Evolutionary conservation across 2,888 invertebrate genomes (phyloP).

Genomic region (Tipula confusa): DNA sequence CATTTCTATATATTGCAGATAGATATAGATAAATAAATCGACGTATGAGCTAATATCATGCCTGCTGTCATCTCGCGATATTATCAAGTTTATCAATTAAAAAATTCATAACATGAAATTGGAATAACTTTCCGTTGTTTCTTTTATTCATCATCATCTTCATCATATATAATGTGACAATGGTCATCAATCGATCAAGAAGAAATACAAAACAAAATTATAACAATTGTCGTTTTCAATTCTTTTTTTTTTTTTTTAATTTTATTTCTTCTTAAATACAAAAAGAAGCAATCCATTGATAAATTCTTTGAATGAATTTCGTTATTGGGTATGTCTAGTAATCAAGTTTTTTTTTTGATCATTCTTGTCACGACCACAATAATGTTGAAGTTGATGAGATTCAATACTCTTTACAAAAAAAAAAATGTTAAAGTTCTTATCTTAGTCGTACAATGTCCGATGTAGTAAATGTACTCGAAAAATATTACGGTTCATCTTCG

Average conservation of each 20-base stretch:
- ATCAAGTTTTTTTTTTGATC: conserved; percentile 6
- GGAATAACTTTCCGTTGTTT: conserved; percentile 25
- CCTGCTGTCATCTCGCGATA: background rate
- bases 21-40: background rate
- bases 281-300: conserved; percentile 12
- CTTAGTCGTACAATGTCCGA: background rate
- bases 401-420: no score
- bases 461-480: no score
- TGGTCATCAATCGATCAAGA: conserved; percentile 20
- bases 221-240: conserved; percentile 8
- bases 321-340: conserved; percentile 25
- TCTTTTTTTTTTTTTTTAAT: background rate
- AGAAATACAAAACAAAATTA: background rate
- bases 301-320: conserved; percentile 25
- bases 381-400: background rate
- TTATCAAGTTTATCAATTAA: conserved; percentile 25
- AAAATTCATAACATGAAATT: conserved; percentile 25
- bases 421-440: background rate
- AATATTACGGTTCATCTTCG: no score
- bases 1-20: background rate
- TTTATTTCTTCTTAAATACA: background rate
- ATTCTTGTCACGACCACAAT: background rate
- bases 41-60: background rate
- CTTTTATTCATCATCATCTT: conserved; percentile 25
- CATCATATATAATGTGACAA: conserved; percentile 20